Base-by-base conservation (phyloP, 2,797 vertebrate genomes). In the Eremophila alpestris region DNA sequence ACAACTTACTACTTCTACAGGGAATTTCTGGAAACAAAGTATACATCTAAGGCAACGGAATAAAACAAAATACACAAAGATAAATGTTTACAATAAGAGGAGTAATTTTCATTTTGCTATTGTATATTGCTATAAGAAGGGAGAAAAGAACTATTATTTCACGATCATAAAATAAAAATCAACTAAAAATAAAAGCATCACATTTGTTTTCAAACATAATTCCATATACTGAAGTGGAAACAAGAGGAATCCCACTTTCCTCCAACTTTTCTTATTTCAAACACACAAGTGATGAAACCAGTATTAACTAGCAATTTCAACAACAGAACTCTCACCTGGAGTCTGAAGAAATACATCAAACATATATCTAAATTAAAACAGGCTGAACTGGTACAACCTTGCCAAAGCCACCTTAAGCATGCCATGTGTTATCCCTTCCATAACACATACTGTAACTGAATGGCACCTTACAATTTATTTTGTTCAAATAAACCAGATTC, bases 11-110 rank as follows among this genome's bases (percentile, higher is more conserved):
- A 70, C 30, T 74, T 12, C 82, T 87, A 70, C 41, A 79, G 22
- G 15, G n/a, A 91, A 94, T 58, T 90, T 89, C 34, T 67, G 45
- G 36, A 90, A 91, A 86, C 20, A 86, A 93, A 83, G 10, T 16
- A 60, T 7, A 29, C 10, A 76, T 49, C 10, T 54, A 75, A 81
- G 67, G 40, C 29, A 82, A 69, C 32, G 6, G 7, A 73, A 86
- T 77, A 13, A 69, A 95, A 83, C 24, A 85, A 76, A 89, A 59
- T 18, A 56, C 20, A 73, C 11, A 56, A 20, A 92, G 64, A 10
- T 70, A 77, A 69, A 46, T 58, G 18, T 46, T 75, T 60, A 73
- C 16, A n/a, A 16, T 56, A 78, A 43, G 10, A 79, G 30, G 19
- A 67, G 19, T 34, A 15, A 60, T 68, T 94, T 90, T 82, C 49